Evolutionary conservation across 2,888 invertebrate species (phyloP).

Genomic region (Drosophila setosimentum): DNA sequence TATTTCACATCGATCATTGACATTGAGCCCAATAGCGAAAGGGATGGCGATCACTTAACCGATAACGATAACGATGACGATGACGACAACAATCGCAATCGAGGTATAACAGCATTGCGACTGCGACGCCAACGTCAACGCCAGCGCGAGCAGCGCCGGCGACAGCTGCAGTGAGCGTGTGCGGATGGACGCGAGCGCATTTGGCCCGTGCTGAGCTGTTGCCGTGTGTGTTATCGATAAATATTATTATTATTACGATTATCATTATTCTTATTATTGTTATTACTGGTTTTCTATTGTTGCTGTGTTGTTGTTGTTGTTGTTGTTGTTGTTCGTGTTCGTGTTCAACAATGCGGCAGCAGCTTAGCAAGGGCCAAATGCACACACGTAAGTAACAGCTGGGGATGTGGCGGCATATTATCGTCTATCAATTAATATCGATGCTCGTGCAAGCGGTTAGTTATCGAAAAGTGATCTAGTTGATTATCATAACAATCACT

Average conservation of each 20-base stretch:
- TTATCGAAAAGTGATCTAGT: neutral
- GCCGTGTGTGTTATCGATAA: constrained; percentile 36
- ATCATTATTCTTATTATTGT: constrained; percentile 8
- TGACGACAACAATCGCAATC: constrained; percentile 44
- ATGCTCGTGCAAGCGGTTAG: constrained; percentile 2
- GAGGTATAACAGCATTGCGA: constrained; percentile 69
- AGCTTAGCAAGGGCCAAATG: constrained; percentile 64
- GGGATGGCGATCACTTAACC: constrained; percentile 84
- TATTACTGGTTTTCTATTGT: constrained; percentile 5
- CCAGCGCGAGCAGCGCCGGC: constrained; percentile 57
- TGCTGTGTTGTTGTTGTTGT: constrained; percentile 15
- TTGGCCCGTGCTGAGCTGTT: constrained; percentile 73
- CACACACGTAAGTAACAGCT: constrained; percentile 62
- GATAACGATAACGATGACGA: constrained; percentile 84
- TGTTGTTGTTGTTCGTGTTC: constrained; percentile 39
- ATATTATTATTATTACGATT: constrained; percentile 9
- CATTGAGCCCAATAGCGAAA: constrained; percentile 85
- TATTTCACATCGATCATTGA: constrained; percentile 86
- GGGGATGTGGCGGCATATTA: constrained; percentile 39
- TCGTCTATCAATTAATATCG: constrained; percentile 14
- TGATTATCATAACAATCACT: neutral
- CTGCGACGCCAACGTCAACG: constrained; percentile 64
- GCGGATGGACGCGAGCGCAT: constrained; percentile 34
- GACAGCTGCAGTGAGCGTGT: constrained; percentile 45
- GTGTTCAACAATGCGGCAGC: constrained; percentile 44